Evolutionary conservation across 2,797 vertebrate genomes (phyloP), one percentile per base, ranked within the genome.

Genomic region (Brotula barbata): DNA sequence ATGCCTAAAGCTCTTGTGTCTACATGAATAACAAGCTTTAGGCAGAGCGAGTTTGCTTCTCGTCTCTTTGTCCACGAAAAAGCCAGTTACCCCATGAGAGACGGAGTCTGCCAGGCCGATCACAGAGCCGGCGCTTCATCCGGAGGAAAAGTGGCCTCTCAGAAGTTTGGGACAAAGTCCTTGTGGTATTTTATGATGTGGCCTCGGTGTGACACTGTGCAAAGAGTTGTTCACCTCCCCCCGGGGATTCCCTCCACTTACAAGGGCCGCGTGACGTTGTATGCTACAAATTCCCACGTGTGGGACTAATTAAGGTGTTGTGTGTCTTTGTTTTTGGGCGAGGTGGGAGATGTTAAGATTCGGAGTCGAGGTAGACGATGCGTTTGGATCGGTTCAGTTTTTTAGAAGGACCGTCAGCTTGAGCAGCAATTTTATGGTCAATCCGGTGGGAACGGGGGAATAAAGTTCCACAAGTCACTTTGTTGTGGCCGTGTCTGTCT

Each of bases 121-220:
- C 81, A 77, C 55, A 78, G 52, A 64, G 75, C 47, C 22, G 21
- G 52, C 47, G 40, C 73, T 75, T 68, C 56, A 69, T 69, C 59
- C 66, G 70, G 40, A 62, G 64, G 72, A 44, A 78, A 70, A 66
- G 64, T 64, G 50, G 64, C 52, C 56, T 78, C 66, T 75, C 58
- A 78, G 77, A 85, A 75, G 53, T 85, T 82, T 80, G 59, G 72
- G 77, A 83, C 73, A 79, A 36, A 63, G 64, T 76, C 62, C 52
- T 71, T 60, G 64, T 63, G 47, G 67, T 64, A 60, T 75, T 86
- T 82, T 79, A 68, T 84, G 69, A 78, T 68, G 67, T 42, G 48
- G 73, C 54, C 71, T 81, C 72, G 73, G 75, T 21, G 34, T 75
- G 46, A 75, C 50, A 58, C 55, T 68, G 64, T 65, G 50, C 57